Evolutionary conservation across 2,797 vertebrate species (phyloP).

Genomic region (Dendrocincla tyrannina): DNA sequence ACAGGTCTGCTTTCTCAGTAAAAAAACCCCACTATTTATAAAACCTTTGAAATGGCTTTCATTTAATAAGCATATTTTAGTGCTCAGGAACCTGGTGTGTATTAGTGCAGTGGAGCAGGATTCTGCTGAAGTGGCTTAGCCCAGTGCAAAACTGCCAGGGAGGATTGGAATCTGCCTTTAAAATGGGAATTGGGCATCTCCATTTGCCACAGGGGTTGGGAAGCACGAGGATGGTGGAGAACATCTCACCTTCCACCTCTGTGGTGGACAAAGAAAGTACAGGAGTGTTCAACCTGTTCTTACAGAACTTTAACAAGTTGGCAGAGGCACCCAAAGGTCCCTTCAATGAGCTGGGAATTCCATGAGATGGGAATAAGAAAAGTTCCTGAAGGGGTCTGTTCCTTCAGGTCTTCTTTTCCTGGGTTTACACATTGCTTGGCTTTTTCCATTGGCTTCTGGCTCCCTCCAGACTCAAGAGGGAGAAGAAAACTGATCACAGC

Average conservation of each 20-base stretch:
- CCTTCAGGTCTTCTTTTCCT: not conserved
- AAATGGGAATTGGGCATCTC: not conserved
- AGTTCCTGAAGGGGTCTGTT: not conserved
- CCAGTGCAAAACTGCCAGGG: not conserved
- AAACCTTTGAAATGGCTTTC: not conserved
- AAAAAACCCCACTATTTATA: not conserved
- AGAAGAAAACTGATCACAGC: slow-evolving; percentile 51
- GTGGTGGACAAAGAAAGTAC: not conserved
- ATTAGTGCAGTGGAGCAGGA: not conserved
- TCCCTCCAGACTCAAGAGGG: not conserved
- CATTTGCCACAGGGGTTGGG: not conserved
- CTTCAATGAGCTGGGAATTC: not conserved
- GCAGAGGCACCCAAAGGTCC: not conserved
- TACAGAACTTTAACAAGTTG: not conserved
- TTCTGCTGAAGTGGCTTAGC: not conserved
- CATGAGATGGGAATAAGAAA: not conserved
- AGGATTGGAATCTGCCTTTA: not conserved
- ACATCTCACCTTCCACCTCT: not conserved
- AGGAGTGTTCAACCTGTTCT: not conserved
- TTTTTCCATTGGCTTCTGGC: not conserved
- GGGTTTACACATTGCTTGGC: not conserved
- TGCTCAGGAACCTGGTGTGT: rapidly evolving
- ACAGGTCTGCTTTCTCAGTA: not conserved
- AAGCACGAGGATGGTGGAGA: not conserved
- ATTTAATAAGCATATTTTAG: not conserved